Evolutionary conservation across 1,140 invertebrate genomes (phyloP), one percentile per base, ranked within the genome.

Genomic region (Helicoverpa armigera): DNA sequence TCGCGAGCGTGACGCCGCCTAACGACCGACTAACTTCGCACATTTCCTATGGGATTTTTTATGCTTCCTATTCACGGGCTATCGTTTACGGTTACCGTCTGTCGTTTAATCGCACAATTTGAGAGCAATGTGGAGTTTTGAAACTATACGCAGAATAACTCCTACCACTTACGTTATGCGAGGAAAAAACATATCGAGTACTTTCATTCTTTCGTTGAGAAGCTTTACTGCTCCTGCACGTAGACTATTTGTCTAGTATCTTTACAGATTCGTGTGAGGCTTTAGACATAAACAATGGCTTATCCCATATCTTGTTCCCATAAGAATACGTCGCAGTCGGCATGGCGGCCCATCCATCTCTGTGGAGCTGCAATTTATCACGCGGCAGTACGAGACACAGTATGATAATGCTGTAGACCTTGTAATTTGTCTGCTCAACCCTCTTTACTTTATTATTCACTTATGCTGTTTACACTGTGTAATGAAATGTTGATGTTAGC

Each of bases 11-110:
- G 14, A 18, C 65, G 65, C 16, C 65, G 10, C 65, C 31, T 18
- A 23, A 10, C 70, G 14, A 35, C 51, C 53, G 70, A 13, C 29
- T 18, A 35, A 73, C 50, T 73, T 73, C 10, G 29, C 13, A 12
- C 31, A 51, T 43, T 53, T 58, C 53, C 29, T 16, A 35, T 43
- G 3, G 29, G 9, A 31, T 72, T 73, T 73, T 73, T 73, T 58
- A 58, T 73, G 2, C 12, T 1, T n/a, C 53, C 29, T 29, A 73
- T 58, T 58, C 7, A 56, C 29, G 53, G 5, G 14, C 51, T 53
- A 56, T 73, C 53, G 53, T 73, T 73, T 73, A 58, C 16, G 53
- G 7, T 18, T 16, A 14, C 31, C 53, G 50, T 70, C 18, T 70
- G 67, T 67, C 67, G 23, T 54, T 54, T 54, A 54, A 70, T 31